Evolutionary conservation across 2,888 invertebrate species (phyloP), one percentile per base, ranked within the genome.

Genomic region (Ditula angustiorana): DNA sequence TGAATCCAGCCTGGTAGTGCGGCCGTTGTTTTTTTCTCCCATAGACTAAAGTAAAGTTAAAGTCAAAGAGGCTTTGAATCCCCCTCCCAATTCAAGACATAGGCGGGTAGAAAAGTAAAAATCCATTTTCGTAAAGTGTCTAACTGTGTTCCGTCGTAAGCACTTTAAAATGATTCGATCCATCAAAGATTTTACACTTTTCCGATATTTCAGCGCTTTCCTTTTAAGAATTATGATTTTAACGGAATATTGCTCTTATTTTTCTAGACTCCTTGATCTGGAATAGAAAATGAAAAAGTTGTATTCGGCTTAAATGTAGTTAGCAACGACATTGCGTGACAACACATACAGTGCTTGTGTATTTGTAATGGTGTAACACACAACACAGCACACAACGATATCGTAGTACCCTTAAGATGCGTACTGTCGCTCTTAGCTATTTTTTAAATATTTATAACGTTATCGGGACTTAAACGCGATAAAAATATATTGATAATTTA

Each of bases 111-210:
- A 37, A 57, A 63, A 63, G 57, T 44, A 63, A 58, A 63, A 63
- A 58, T 58, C 63, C 63, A 58, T 63, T 63, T 63, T 63, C 57
- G 63, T 63, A 63, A 63, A 63, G 63, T 63, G 63, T 63, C 63
- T 57, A 63, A 63, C 57, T 63, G 63, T 63, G 63, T 63, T 63
- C 57, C 57, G 23, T 58, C 50, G 50, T 63, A 63, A 63, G 63
- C 63, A 63, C 63, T 63, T 63, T 63, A 63, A 63, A 63, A 63
- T 63, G 44, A 63, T 63, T 63, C 63, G 57, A 63, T 63, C 56
- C 62, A 57, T 62, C 62, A 62, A 62, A 58, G 57, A 44, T 63
- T 63, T 63, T 58, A 58, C 57, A 58, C 63, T 62, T 62, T 63
- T 63, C 63, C 63, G 44, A 63, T 63, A 62, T 57, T 57, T 10